Percentiles rank a stretch among this genome's conserved stretches.
Evolutionary conservation across 2,113 vertebrate species (phyloP).

Genomic region (Alethe castanea): DNA sequence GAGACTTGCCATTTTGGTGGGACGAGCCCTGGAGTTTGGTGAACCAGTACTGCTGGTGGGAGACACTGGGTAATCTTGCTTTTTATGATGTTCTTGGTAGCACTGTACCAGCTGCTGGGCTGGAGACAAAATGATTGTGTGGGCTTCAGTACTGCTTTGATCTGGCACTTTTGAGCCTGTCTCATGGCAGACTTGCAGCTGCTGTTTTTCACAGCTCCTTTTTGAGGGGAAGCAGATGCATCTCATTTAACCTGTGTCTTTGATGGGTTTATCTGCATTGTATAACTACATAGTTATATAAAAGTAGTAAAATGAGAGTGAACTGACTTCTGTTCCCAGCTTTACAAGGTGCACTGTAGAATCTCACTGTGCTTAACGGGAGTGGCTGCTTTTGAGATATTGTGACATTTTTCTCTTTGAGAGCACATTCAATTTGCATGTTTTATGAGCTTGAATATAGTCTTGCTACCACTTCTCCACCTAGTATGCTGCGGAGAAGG

Average conservation of each 20-base stretch:
- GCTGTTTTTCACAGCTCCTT: not conserved
- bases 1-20: conserved; percentile 85
- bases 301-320: not conserved
- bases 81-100: not conserved
- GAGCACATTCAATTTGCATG: not conserved
- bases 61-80: conserved; percentile 87
- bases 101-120: not conserved
- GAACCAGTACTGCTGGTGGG: conserved; percentile 94
- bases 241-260: not conserved
- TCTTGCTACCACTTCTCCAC: not conserved
- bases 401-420: not conserved
- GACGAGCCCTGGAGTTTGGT: conserved; percentile 87
- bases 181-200: not conserved
- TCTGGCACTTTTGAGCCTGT: not conserved
- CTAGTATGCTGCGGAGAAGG: not conserved
- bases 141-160: not conserved
- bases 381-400: not conserved
- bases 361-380: not conserved
- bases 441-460: not conserved
- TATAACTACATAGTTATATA: not conserved
- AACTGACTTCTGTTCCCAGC: not conserved
- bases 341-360: not conserved
- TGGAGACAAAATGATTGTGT: not conserved
- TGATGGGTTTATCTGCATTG: not conserved
- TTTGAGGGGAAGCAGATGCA: not conserved